phyloP scores from a whole-genome alignment of 2,797 vertebrate species.

The Sylvilagus floridanus region DNA sequence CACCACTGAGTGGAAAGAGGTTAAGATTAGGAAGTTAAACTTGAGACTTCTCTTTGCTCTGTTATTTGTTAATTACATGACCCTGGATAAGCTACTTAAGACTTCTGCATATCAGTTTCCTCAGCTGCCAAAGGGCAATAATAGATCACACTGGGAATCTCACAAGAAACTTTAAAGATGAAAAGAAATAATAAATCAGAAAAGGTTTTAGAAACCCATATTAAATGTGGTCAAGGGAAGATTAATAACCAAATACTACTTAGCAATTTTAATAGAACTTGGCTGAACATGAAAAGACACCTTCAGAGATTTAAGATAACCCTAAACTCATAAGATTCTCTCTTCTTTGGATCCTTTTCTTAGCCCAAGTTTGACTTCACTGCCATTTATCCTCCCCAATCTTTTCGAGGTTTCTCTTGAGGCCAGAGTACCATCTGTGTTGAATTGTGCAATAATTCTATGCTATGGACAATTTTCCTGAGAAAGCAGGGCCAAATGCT shows the following conservation, averaged over 20 bases:
- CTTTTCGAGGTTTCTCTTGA: constrained; percentile 52
- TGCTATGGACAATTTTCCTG: neutral
- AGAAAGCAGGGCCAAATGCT: neutral
- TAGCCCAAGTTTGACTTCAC: neutral
- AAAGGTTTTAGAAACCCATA: constrained; percentile 27
- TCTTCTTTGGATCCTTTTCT: constrained; percentile 1
- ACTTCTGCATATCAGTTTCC: constrained; percentile 22
- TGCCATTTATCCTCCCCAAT: constrained; percentile 58
- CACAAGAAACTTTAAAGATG: neutral
- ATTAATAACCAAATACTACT: constrained; percentile 47
- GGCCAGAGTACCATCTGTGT: constrained; percentile 48
- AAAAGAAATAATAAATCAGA: constrained; percentile 19
- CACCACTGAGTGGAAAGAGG: neutral
- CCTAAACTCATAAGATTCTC: constrained; percentile 54
- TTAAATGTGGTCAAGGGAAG: constrained; percentile 27
- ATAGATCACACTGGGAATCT: neutral
- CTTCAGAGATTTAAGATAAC: constrained; percentile 43
- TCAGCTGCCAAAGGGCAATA: constrained; percentile 17
- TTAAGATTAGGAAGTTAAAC: neutral
- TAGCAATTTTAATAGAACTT: constrained; percentile 60
- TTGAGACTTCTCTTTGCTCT: neutral
- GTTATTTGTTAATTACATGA: constrained; percentile 37
- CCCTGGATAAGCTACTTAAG: constrained; percentile 20
- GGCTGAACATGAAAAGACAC: constrained; percentile 55
- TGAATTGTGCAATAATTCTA: constrained; percentile 70